Conservation (phyloP, 2,113 vertebrate species). For the Balaenoptera acutorostrata region DNA sequence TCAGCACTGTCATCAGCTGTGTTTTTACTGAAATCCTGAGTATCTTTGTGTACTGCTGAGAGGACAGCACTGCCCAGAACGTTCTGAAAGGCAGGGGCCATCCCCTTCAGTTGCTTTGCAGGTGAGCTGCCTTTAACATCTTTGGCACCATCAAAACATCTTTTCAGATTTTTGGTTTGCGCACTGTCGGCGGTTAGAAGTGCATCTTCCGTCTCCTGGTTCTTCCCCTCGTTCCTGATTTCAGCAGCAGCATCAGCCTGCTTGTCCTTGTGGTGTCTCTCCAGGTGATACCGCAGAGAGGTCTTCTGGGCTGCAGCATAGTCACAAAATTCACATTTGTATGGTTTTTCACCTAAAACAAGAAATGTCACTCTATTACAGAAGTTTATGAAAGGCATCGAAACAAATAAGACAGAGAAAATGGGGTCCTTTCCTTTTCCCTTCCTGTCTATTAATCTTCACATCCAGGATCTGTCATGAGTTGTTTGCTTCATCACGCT, state of each 20-base stretch:
- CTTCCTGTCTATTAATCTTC: neutral
- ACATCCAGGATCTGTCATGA: accelerated
- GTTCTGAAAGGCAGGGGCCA: constrained; percentile 73
- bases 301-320: constrained; percentile 98
- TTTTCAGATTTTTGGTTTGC: constrained; percentile 80
- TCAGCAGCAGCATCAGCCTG: constrained; percentile 73
- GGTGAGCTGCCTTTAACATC: constrained; percentile 75
- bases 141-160: constrained; percentile 82
- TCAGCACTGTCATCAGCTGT: constrained; percentile 31
- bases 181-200: constrained; percentile 33
- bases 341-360: constrained; percentile 95
- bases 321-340: constrained; percentile 95
- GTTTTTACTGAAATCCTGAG: constrained; percentile 74
- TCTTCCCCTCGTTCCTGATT: constrained; percentile 70
- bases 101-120: constrained; percentile 80
- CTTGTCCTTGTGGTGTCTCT: constrained; percentile 94
- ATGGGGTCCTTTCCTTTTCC: accelerated
- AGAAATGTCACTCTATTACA: neutral
- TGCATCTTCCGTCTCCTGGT: constrained; percentile 63
- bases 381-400: accelerated
- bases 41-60: constrained; percentile 67
- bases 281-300: constrained; percentile 94
- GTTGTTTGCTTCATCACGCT: neutral
- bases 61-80: constrained; percentile 59
- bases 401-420: accelerated